These are phyloP conservation scores for Bambusicola thoracicus DNA, from an alignment of 2,113 vertebrate species.

Conservation along the genomic window DNA sequence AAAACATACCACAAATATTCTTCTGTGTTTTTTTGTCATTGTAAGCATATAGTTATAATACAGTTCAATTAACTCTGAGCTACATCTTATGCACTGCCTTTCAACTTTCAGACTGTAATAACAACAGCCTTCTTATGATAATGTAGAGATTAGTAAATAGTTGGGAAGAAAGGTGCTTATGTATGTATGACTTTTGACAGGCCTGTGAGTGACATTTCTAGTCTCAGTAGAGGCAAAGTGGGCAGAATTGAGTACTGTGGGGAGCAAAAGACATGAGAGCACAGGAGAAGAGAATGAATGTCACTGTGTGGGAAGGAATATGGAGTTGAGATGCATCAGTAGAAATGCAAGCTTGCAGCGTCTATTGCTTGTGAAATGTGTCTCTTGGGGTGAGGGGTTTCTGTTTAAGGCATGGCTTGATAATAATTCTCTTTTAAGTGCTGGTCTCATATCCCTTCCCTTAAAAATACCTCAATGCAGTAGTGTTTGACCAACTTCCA, in stretches of 20 bases:
- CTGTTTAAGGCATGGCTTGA: not conserved
- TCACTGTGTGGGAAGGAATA: conserved; percentile 1
- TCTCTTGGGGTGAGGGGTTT: not conserved
- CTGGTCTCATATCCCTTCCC: not conserved
- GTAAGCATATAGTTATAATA: not conserved
- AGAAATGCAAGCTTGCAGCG: not conserved
- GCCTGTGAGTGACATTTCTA: not conserved
- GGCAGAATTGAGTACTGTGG: not conserved
- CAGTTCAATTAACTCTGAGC: not conserved
- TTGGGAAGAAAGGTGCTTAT: not conserved
- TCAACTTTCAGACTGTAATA: not conserved
- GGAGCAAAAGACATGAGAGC: not conserved
- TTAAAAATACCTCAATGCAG: not conserved
- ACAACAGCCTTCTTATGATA: not conserved
- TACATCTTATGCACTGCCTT: not conserved
- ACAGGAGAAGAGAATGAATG: conserved; percentile 22
- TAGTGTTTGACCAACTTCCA: not conserved
- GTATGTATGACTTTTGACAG: not conserved
- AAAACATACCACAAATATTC: not conserved
- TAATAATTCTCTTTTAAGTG: not conserved
- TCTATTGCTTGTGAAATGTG: not conserved
- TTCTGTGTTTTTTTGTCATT: not conserved
- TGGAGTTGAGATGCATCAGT: not conserved
- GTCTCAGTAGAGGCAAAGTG: not conserved
- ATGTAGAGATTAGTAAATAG: not conserved